A percentile compares a stretch with the other conserved stretches of the same genome.
Evolutionary conservation across 2,113 vertebrate genomes (phyloP).

Genomic region (Cichladusa arquata): DNA sequence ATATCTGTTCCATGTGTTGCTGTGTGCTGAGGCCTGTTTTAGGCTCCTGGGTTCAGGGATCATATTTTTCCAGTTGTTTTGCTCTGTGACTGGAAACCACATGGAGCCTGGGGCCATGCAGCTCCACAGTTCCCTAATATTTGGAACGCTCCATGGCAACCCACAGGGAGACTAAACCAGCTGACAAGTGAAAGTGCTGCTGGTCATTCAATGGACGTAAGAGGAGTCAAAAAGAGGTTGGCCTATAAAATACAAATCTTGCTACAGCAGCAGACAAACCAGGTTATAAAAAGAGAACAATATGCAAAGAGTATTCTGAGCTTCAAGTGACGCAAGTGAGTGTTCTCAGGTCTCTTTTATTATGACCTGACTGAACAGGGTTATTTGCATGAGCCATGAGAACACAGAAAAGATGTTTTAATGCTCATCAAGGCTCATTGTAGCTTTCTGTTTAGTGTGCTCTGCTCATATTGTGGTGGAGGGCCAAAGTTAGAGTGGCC

Average conservation of each 20-base stretch:
- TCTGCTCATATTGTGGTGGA: neutral
- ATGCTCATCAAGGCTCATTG: neutral
- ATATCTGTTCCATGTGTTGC: neutral
- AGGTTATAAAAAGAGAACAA: neutral
- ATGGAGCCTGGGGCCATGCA: neutral
- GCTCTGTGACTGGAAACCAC: constrained; percentile 13
- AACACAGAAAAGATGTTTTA: neutral
- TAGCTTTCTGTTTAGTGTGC: neutral
- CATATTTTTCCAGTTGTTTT: constrained; percentile 47
- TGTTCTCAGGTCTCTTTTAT: neutral
- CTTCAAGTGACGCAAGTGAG: neutral
- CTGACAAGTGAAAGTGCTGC: constrained; percentile 33
- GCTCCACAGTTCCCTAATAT: constrained; percentile 64
- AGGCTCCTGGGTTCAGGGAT: neutral
- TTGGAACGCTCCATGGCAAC: constrained; percentile 71
- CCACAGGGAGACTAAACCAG: neutral
- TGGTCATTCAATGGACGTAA: neutral
- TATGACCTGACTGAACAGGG: neutral
- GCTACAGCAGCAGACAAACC: neutral
- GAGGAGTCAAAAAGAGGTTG: neutral
- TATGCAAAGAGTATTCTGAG: neutral
- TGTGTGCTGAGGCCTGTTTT: neutral
- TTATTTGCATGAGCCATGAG: neutral
- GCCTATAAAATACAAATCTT: neutral
- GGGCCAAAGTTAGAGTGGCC: neutral